These are phyloP conservation scores for Agrilus biguttatus DNA, from an alignment of 2,888 invertebrate species.

Conservation along the genomic window DNA sequence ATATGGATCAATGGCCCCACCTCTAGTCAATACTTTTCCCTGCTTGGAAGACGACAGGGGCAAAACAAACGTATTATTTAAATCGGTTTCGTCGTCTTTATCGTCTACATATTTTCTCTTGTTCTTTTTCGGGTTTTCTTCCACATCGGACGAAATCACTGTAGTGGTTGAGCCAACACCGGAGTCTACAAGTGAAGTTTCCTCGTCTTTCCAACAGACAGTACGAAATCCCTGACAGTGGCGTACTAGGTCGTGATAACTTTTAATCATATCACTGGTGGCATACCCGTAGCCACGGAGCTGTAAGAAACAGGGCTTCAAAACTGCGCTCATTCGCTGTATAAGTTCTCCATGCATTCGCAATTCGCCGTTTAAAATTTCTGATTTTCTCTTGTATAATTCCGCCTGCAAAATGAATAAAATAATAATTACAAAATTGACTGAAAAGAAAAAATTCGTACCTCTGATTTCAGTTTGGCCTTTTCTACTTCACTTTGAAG, in stretches of 20 bases:
- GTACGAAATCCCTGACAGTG: slow-evolving; percentile 42
- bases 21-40: slow-evolving; percentile 20
- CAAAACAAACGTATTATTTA: slow-evolving; percentile 4
- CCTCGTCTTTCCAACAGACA: slow-evolving; percentile 44
- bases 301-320: slow-evolving; percentile 43
- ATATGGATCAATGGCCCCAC: slow-evolving; percentile 21
- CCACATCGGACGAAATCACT: slow-evolving; percentile 9
- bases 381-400: slow-evolving; percentile 14
- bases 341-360: slow-evolving; percentile 15
- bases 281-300: slow-evolving; percentile 43
- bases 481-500: too few relatives aligned
- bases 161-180: slow-evolving; percentile 12
- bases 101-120: slow-evolving; percentile 8
- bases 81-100: slow-evolving; percentile 5
- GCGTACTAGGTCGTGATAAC: slow-evolving; percentile 44
- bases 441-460: neutral
- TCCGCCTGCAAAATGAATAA: slow-evolving; percentile 12
- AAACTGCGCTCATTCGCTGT: slow-evolving; percentile 30
- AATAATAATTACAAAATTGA: neutral
- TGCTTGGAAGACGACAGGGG: slow-evolving; percentile 11
- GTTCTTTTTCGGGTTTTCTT: slow-evolving; percentile 4
- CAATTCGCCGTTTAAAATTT: slow-evolving; percentile 17
- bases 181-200: slow-evolving; percentile 13
- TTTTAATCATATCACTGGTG: slow-evolving; percentile 38
- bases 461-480: neutral